These are phyloP conservation scores for Lophochroa leadbeateri DNA, from an alignment of 2,113 vertebrate species.

Conservation along the genomic window DNA sequence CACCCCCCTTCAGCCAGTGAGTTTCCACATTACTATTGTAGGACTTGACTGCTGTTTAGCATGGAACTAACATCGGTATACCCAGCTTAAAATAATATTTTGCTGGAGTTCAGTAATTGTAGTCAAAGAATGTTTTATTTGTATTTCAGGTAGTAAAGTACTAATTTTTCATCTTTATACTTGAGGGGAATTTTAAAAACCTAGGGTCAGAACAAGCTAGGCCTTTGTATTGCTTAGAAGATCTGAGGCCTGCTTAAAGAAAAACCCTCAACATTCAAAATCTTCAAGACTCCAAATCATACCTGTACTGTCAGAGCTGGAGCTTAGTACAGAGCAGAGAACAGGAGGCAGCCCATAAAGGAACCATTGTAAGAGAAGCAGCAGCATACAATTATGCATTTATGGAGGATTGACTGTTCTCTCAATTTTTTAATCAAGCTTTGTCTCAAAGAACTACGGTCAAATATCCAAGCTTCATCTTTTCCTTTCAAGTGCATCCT, in stretches of 20 bases:
- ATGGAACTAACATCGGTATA: not conserved
- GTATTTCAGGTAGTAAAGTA: not conserved
- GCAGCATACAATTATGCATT: conserved; percentile 46
- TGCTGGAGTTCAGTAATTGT: not conserved
- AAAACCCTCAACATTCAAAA: not conserved
- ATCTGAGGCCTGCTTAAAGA: not conserved
- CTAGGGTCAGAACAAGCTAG: not conserved
- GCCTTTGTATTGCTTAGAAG: conserved; percentile 7
- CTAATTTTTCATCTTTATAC: not conserved
- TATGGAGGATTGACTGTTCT: conserved; percentile 22
- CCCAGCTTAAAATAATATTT: conserved; percentile 8
- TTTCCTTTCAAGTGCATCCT: conserved; percentile 57
- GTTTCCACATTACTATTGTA: not conserved
- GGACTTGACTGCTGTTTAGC: not conserved
- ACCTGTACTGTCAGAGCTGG: conserved; percentile 7
- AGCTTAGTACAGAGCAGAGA: not conserved
- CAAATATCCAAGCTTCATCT: conserved; percentile 42
- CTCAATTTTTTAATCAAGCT: conserved; percentile 49
- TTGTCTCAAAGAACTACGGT: conserved; percentile 6
- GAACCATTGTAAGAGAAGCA: conserved; percentile 42
- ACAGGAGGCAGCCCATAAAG: conserved; percentile 32
- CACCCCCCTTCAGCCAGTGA: not conserved
- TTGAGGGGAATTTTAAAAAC: not conserved
- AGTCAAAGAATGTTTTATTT: conserved; percentile 37
- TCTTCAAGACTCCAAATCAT: conserved; percentile 7